Percentiles rank a stretch among this genome's conserved stretches.
Evolutionary conservation across 2,888 invertebrate genomes (phyloP).

Genomic region (Rotaria socialis): DNA sequence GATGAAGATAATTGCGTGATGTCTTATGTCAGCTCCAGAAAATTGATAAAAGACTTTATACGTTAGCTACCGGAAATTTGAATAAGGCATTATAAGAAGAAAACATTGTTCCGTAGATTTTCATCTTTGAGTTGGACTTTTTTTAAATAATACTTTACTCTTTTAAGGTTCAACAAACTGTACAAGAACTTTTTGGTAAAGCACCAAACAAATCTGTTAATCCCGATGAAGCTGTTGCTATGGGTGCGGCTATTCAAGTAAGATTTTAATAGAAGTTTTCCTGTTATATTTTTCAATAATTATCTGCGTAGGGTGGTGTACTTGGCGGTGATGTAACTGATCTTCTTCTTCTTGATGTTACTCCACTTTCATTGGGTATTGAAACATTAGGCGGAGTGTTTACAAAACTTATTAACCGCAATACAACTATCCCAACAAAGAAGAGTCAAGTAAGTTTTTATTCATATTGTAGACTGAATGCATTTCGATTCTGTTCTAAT

Average conservation of each 20-base stretch:
- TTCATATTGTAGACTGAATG: not conserved
- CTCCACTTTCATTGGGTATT: slow-evolving; percentile 89
- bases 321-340: slow-evolving; percentile 95
- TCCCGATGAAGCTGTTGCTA: slow-evolving; percentile 98
- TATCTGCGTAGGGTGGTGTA: slow-evolving; percentile 69
- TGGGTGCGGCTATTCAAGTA: slow-evolving; percentile 94
- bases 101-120: no score
- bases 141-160: not conserved
- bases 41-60: no score
- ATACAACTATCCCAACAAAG: slow-evolving; percentile 97
- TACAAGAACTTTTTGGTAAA: slow-evolving; percentile 81
- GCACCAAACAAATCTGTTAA: slow-evolving; percentile 90
- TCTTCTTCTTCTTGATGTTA: slow-evolving; percentile 90
- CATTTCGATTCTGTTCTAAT: no score
- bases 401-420: slow-evolving; percentile 83
- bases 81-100: no score
- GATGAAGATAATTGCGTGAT: no score
- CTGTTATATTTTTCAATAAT: no score
- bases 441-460: slow-evolving; percentile 73
- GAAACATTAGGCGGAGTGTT: slow-evolving; percentile 94
- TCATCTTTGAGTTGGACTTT: no score
- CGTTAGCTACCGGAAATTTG: no score
- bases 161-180: slow-evolving; percentile 67
- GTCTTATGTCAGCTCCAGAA: no score
- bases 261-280: not conserved